Evolutionary conservation across 2,888 invertebrate genomes (phyloP), one percentile per base, ranked within the genome.

Genomic region (Chrysolina haemoptera): DNA sequence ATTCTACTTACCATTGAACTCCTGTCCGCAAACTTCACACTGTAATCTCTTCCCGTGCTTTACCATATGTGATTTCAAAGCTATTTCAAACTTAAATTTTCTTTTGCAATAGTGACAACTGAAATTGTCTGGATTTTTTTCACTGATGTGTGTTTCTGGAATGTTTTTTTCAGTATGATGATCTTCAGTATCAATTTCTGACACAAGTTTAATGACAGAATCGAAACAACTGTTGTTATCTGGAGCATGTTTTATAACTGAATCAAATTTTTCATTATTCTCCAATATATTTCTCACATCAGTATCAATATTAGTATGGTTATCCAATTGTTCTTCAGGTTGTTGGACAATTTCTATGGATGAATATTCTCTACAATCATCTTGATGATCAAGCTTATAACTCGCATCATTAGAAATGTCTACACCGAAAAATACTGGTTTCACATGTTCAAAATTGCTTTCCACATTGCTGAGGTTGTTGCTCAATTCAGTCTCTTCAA

Each of bases 1-100:
- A n/a, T 62, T 12, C 16, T 40, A 69, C 84, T 82, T 84, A 87
- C 87, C 79, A 62, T 73, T 78, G 78, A 87, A 87, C 78, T 84
- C 81, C 78, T 83, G 78, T 9, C 75, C 75, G 75, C 87, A 87
- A n/a, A 86, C 77, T 77, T 82, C 82, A 81, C 87, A 87, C 41
- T 80, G 79, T 53, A 84, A 66, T 70, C 80, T 82, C 62, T 81
- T 82, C 6, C 84, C 83, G 79, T 87, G 86, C 74, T 84, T 86
- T 6, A 84, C 43, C 59, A 82, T 78, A 78, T 87, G 87, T 22
- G 80, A 79, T 70, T 81, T 82, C 20, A 85, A 80, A 41, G 81
- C 81, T 71, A 80, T 80, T 65, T 84, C 81, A 48, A 79, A 81
- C 63, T 78, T 81, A 78, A 87, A 87, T 18, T 74, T 76, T 76